phyloP scores from a whole-genome alignment of 2,797 vertebrate genomes.

The Syndactyla subalaris region DNA sequence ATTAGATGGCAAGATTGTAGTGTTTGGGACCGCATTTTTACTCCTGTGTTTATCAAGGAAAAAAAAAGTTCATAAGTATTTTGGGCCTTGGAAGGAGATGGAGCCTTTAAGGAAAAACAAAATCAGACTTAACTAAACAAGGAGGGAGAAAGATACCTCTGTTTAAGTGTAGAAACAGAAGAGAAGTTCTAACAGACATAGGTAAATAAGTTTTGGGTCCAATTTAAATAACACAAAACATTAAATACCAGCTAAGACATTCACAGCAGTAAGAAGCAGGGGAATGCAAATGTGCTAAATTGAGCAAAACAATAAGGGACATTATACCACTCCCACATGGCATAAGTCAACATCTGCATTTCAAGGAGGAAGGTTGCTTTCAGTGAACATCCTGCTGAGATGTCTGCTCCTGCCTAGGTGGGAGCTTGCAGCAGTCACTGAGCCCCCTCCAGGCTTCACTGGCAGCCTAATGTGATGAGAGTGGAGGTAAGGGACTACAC shows the following conservation, averaged over 20 bases:
- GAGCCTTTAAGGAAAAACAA: background rate
- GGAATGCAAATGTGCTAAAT: slow-evolving; percentile 13
- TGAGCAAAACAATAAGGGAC: background rate
- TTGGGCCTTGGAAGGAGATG: background rate
- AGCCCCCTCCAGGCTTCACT: background rate
- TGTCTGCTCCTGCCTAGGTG: background rate
- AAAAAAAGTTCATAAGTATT: background rate
- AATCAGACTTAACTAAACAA: background rate
- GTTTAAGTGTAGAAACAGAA: background rate
- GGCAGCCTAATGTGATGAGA: background rate
- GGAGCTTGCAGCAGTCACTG: background rate
- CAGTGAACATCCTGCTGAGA: background rate
- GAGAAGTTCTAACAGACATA: background rate
- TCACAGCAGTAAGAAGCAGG: background rate
- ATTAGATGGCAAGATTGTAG: background rate
- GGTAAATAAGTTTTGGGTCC: slow-evolving; percentile 24
- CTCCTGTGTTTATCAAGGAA: background rate
- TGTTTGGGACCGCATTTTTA: background rate
- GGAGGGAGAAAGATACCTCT: background rate
- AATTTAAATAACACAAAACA: background rate
- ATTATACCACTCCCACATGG: background rate
- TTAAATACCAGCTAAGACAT: background rate
- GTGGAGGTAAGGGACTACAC: background rate
- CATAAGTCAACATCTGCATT: background rate
- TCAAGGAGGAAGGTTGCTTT: background rate